Base-by-base conservation (phyloP, 2,888 invertebrate species). In the Amblyteles armatorius region DNA sequence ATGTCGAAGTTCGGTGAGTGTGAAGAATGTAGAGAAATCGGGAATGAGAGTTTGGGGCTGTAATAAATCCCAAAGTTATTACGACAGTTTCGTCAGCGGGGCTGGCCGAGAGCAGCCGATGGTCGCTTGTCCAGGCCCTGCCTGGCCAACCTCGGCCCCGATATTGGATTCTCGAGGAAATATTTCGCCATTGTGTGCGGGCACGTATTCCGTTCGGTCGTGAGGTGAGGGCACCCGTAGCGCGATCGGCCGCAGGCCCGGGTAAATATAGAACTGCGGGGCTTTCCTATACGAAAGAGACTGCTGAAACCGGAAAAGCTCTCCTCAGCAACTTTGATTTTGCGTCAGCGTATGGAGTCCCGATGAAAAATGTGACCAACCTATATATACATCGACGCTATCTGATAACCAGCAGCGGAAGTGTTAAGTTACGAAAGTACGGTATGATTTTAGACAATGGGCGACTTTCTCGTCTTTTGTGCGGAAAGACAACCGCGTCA, bases 61-160 rank as follows among this genome's bases (percentile, higher is more conserved):
- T 79, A 69, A 88, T 87, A 89, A 89, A 88, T 90, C 86, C 87
- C 72, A n/a, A 40, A 44, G 81, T 87, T 79, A 86, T 88, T 85
- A 74, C 83, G 60, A 83, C 78, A 78, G 77, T 83, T 82, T 87
- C 84, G 86, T 77, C 81, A 48, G 80, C 13, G 83, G 86, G 73
- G 63, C 69, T 68, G 44, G 55, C 50, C 50, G 74, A 63, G 48
- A 65, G 52, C 72, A 60, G 22, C 6, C 26, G 29, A 29, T 60
- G 60, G 29, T 60, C 60, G 60, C 60, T 33, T 60, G 60, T 60
- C 60, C 26, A 29, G 60, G 22, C 13, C 60, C 60, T 63, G 68
- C 44, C 73, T 55, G 48, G 72, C 48, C 36, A 81, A 78, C 71
- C 40, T 29, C 13, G 48, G 73, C 2, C 40, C n/a, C 50, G 83